phyloP scores from a whole-genome alignment of 2,797 vertebrate species.

The Phyllotis vaccarum region DNA sequence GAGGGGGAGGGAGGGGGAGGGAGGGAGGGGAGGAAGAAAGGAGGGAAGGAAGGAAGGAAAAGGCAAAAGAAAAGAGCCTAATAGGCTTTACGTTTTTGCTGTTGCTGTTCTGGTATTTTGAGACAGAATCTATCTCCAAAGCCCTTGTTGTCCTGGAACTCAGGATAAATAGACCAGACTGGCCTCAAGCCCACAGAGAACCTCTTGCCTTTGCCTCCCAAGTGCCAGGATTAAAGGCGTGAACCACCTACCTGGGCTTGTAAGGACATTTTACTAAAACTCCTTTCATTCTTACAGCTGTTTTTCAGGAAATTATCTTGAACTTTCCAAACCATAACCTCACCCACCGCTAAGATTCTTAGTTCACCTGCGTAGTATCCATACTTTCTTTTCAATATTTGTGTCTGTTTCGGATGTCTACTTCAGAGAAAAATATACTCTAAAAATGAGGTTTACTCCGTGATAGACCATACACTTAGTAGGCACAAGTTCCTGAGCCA shows the following conservation, averaged over 20 bases:
- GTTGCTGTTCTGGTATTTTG: not conserved
- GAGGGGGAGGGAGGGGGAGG: no score
- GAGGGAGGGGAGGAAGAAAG: no score
- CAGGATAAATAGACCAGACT: not conserved
- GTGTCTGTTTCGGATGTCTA: conserved; percentile 23
- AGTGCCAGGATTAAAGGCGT: not conserved
- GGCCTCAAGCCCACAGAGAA: not conserved
- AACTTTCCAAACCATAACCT: conserved; percentile 59
- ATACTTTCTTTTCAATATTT: conserved; percentile 44
- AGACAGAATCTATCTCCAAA: not conserved
- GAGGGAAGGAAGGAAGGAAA: not conserved
- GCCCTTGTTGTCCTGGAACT: not conserved
- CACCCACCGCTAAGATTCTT: conserved; percentile 19
- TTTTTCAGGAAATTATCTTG: conserved; percentile 50
- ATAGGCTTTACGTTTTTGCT: not conserved
- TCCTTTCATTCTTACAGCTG: not conserved
- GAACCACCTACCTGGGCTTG: not conserved
- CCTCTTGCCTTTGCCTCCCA: not conserved
- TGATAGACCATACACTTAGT: not conserved
- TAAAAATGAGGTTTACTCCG: not conserved
- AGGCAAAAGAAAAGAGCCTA: not conserved
- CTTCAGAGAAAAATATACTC: not conserved
- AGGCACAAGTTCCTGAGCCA: not conserved
- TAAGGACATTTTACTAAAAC: conserved; percentile 50
- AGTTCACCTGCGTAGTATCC: not conserved